These are phyloP conservation scores for Pao palembangensis DNA, from an alignment of 2,113 vertebrate genomes.

Conservation along the genomic window DNA sequence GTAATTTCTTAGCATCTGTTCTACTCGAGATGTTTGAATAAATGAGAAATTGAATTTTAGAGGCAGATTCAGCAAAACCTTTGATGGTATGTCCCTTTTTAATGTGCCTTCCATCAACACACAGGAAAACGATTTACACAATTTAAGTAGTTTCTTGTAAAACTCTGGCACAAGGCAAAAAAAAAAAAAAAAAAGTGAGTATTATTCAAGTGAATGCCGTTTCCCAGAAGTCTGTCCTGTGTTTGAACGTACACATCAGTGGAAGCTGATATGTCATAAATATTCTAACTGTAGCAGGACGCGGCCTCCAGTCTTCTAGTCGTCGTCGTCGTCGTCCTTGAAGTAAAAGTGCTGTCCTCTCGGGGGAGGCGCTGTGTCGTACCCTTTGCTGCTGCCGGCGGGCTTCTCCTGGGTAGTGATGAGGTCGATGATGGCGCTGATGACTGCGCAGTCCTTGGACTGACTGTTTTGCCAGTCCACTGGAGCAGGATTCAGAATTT, in stretches of 20 bases:
- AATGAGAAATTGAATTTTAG: not conserved
- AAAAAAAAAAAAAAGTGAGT: not conserved
- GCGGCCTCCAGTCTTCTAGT: constrained; percentile 29
- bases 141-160: constrained; percentile 13
- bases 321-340: constrained; percentile 69
- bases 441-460: constrained; percentile 89
- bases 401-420: constrained; percentile 91
- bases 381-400: constrained; percentile 11
- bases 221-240: not conserved
- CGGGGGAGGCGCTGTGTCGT: constrained; percentile 58
- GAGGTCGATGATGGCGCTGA: constrained; percentile 93
- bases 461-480: constrained; percentile 87
- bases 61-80: no score
- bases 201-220: constrained; percentile 14
- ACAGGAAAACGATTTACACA: constrained; percentile 2
- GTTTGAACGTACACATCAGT: constrained; percentile 7
- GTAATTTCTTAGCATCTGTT: not conserved
- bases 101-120: constrained; percentile 5
- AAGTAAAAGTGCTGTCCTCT: constrained; percentile 53
- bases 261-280: constrained; percentile 25
- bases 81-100: not conserved
- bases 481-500: constrained; percentile 87
- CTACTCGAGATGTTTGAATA: not conserved
- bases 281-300: not conserved
- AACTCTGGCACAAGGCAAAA: constrained; percentile 1